Percentiles rank a stretch among this genome's conserved stretches.
Evolutionary conservation across 1,140 invertebrate species (phyloP).

Genomic region (Phenacoccus solenopsis): DNA sequence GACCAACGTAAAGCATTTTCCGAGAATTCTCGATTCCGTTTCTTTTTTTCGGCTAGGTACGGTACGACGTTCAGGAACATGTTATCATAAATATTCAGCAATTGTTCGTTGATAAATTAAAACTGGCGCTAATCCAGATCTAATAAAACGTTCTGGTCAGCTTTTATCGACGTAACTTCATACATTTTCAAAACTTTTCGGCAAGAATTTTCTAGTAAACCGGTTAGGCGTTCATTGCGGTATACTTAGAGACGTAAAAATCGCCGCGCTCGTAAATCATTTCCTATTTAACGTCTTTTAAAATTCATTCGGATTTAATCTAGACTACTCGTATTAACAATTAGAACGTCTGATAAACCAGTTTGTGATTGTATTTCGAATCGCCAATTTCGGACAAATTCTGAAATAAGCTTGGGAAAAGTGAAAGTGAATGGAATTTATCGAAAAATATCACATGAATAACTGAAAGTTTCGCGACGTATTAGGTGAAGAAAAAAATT

Average conservation of each 20-base stretch:
- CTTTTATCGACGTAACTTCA: not conserved
- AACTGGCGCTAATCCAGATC: conserved; percentile 1
- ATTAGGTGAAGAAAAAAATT: not conserved
- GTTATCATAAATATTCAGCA: not conserved
- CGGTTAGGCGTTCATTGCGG: too few species aligned
- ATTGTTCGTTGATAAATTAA: not conserved
- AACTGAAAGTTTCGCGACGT: not conserved
- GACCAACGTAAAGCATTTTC: not conserved
- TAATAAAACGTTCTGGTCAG: not conserved
- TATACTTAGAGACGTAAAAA: not conserved
- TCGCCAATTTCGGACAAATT: too few species aligned
- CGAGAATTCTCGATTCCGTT: conserved; percentile 1
- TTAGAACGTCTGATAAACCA: not conserved
- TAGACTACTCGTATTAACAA: not conserved
- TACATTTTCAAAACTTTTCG: not conserved
- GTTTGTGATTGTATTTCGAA: not conserved
- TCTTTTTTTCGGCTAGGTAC: too few species aligned
- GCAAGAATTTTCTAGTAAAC: not conserved
- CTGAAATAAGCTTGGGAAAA: not conserved
- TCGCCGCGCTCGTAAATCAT: too few species aligned
- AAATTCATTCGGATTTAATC: not conserved
- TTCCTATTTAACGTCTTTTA: not conserved
- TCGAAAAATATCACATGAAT: not conserved
- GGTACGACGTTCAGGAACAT: not conserved
- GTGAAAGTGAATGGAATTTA: not conserved